Evolutionary conservation across 1,140 invertebrate genomes (phyloP).

Genomic region (Sycophaga agraensis): DNA sequence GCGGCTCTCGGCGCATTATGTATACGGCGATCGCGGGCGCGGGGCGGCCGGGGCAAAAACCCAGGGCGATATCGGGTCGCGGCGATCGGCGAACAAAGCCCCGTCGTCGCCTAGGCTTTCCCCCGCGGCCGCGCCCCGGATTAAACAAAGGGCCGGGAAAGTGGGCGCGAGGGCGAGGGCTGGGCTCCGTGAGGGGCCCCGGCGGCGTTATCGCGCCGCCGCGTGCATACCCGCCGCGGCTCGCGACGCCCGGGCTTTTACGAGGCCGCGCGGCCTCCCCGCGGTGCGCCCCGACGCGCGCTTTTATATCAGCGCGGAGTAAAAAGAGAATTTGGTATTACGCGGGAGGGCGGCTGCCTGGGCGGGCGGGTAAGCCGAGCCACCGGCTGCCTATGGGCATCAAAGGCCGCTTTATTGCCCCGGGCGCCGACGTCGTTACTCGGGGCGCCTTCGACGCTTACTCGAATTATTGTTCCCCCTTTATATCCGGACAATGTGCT

Average conservation of each 20-base stretch:
- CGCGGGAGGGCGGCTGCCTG: not conserved
- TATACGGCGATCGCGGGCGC: too few species aligned
- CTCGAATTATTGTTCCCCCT: too few species aligned
- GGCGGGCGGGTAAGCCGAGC: constrained; percentile 27
- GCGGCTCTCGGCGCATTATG: too few species aligned
- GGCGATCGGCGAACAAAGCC: too few species aligned
- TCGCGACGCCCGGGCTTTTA: constrained; percentile 46
- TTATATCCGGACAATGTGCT: too few species aligned
- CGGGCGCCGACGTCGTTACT: too few species aligned
- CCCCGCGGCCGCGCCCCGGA: too few species aligned
- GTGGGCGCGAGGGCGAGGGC: not conserved
- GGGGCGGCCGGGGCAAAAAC: too few species aligned
- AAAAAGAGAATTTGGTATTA: constrained; percentile 16
- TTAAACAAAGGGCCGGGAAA: not conserved
- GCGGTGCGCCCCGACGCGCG: not conserved
- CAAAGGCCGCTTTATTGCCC: constrained; percentile 29
- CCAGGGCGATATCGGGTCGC: too few species aligned
- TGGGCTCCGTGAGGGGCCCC: constrained; percentile 23
- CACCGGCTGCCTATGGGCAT: constrained; percentile 2
- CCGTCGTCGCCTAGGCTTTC: too few species aligned
- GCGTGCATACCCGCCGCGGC: constrained; percentile 47
- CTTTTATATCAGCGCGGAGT: not conserved
- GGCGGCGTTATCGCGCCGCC: constrained; percentile 42
- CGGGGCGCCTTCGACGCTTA: too few species aligned
- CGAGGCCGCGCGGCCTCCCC: constrained; percentile 38